Conservation (phyloP, 2,113 vertebrate species). For the Prunella fulvescens region DNA sequence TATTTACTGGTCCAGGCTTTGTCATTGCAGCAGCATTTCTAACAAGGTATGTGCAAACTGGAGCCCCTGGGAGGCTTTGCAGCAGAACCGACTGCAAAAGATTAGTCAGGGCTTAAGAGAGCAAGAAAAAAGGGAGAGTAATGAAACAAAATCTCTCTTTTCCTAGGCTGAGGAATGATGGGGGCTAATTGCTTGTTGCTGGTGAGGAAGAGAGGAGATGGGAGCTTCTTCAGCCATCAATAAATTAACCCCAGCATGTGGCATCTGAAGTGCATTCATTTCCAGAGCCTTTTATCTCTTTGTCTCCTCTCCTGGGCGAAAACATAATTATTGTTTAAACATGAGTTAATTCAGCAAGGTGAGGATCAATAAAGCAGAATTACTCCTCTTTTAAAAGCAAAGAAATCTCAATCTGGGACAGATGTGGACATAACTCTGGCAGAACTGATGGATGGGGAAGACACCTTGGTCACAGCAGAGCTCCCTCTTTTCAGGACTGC, state of each 20-base stretch:
- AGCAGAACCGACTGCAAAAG: conserved; percentile 45
- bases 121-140: neutral
- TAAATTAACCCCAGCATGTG: conserved; percentile 32
- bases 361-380: conserved; percentile 57
- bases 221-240: conserved; percentile 1
- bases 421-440: neutral
- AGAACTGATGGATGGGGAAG: neutral
- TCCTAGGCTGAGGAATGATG: conserved; percentile 23
- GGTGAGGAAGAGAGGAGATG: conserved; percentile 2
- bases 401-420: conserved; percentile 32
- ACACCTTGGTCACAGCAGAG: neutral
- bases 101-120: conserved; percentile 29
- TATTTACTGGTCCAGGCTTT: neutral
- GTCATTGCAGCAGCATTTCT: conserved; percentile 36
- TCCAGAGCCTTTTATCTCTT: conserved; percentile 53
- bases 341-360: conserved; percentile 66
- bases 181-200: conserved; percentile 55
- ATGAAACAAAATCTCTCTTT: conserved; percentile 19
- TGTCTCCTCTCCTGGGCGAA: conserved; percentile 41
- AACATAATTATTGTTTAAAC: conserved; percentile 71
- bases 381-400: conserved; percentile 36
- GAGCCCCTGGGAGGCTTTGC: neutral
- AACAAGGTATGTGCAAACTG: neutral
- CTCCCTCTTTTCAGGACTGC: neutral
- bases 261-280: conserved; percentile 45